Base-by-base conservation (phyloP, 2,113 vertebrate genomes). In the Notothenia rossii region DNA sequence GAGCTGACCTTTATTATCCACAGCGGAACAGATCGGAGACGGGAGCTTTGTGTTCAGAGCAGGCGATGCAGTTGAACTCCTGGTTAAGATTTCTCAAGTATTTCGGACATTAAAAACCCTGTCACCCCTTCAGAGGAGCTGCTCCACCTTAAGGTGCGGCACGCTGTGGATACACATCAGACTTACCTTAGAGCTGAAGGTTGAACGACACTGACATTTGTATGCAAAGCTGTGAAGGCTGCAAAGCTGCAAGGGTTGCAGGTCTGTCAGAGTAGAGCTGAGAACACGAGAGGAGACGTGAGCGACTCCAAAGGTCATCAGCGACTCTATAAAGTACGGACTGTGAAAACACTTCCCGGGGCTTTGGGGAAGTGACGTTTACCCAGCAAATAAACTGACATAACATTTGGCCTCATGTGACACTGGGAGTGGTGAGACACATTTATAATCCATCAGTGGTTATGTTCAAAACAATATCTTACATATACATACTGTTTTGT, bases 301-400 rank as follows among this genome's bases (percentile, higher is more conserved):
- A 29, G 29, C 29, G 1, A 36, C 64, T 25, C 45, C 40, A 76
- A 83, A 85, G 72, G 77, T 81, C 77, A 73, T 17, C 29, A 17
- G 33, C 18, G 65, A 75, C 75, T 84, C 62, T 8, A 33, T 8
- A 33, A 49, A 29, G 60, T n/a, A 12, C 5, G 7, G 9, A 25
- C 60, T 72, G 51, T 54, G 43, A 74, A 82, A 74, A 74, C 60
- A n/a, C 20, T 67, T 48, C 17, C 45, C 29, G 36, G 54, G 61
- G 75, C 49, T 56, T 11, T 2, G 25, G 58, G 56, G 53, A 43
- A 17, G 49, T 59, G 46, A 3, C 10, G 36, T 85, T 72, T 62
- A 48, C 56, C 29, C 7, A 49, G 48, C 20, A 88, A 82, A 89
- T 55, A 74, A 79, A 53, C 40, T 0, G 18, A 82, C 55, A 62